These are phyloP conservation scores for Sus cebifrons DNA, from an alignment of 2,797 vertebrate genomes.

Conservation along the genomic window DNA sequence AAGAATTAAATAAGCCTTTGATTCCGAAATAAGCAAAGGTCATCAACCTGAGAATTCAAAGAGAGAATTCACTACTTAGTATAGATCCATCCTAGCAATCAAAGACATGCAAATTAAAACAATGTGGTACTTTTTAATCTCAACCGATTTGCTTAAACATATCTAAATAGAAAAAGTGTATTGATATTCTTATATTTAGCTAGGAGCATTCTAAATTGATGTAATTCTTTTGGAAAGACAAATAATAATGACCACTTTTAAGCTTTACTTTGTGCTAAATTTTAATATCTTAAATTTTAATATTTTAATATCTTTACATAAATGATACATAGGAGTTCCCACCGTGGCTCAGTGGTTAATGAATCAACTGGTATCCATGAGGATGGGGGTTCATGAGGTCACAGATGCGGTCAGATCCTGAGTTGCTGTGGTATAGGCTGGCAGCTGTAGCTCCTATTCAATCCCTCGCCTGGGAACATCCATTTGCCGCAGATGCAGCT, in stretches of 20 bases:
- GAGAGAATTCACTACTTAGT: not conserved
- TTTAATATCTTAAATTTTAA: constrained; percentile 55
- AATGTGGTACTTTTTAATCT: constrained; percentile 35
- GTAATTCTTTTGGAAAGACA: constrained; percentile 37
- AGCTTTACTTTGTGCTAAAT: not conserved
- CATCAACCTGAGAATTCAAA: not conserved
- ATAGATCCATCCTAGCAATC: not conserved
- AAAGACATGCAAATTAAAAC: constrained; percentile 31
- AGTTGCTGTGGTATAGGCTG: no score
- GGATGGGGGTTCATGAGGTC: no score
- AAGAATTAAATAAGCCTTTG: constrained; percentile 34
- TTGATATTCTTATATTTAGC: not conserved
- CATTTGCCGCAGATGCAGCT: no score
- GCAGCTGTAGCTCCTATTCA: no score
- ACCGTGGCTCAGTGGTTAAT: no score
- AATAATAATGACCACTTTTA: constrained; percentile 27
- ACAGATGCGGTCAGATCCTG: no score
- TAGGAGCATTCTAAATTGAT: constrained; percentile 3
- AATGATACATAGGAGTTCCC: not conserved
- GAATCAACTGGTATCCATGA: no score
- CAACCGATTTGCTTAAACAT: not conserved
- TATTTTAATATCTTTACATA: not conserved
- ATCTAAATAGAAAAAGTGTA: constrained; percentile 21
- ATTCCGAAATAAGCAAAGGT: constrained; percentile 6
- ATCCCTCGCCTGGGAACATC: no score